Conservation (phyloP, 2,113 vertebrate genomes). For the Dasyurus viverrinus region DNA sequence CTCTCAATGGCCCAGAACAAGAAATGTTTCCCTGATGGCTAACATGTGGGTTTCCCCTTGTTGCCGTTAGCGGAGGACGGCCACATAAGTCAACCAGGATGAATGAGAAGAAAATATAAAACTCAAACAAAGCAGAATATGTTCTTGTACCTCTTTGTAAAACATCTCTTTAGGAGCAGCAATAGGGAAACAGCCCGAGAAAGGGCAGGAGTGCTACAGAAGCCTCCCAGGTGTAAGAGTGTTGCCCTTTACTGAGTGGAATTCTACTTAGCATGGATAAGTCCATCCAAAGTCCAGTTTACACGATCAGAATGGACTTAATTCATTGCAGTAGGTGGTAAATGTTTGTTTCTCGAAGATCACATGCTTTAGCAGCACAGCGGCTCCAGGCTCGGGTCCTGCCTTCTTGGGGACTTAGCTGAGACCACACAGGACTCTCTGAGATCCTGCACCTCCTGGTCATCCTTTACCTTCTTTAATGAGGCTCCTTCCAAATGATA, state of each 20-base stretch:
- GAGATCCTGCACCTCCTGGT: not conserved
- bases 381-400: not conserved
- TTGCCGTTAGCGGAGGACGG: conserved; percentile 68
- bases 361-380: not conserved
- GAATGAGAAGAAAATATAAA: conserved; percentile 63
- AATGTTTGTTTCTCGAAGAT: not conserved
- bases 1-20: conserved; percentile 87
- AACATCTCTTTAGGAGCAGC: not conserved
- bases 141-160: conserved; percentile 29
- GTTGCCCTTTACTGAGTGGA: not conserved
- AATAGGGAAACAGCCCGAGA: not conserved
- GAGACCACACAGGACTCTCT: not conserved
- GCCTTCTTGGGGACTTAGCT: not conserved
- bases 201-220: conserved; percentile 8
- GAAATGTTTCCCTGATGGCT: conserved; percentile 86
- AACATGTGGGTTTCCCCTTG: conserved; percentile 86
- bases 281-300: not conserved
- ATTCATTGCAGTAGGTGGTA: not conserved
- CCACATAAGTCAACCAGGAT: conserved; percentile 71
- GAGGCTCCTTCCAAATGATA: not conserved
- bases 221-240: conserved; percentile 4
- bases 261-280: not conserved
- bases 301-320: not conserved
- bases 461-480: not conserved
- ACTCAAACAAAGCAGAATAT: conserved; percentile 49